Evolutionary conservation across 2,888 invertebrate species (phyloP), one percentile per base, ranked within the genome.

Genomic region (Baccha elongata): DNA sequence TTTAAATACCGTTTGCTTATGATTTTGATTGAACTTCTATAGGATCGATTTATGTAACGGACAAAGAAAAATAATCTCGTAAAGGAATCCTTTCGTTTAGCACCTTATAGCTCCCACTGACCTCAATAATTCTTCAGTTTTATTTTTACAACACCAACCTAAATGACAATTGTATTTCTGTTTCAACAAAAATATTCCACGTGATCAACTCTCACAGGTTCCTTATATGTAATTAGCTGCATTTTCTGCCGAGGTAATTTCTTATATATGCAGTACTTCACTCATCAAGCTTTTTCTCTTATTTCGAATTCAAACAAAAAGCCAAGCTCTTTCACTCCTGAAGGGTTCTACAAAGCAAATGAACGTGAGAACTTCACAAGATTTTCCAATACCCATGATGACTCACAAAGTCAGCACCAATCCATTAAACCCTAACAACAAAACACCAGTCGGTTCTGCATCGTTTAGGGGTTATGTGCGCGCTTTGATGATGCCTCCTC

Each of bases 351-450:
- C 10, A 15, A 32, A 44, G 46, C 52, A 79, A 72, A 79, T 73
- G 46, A 79, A 79, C 78, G 67, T 73, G 78, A 67, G 78, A 73
- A 67, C 73, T 65, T 52, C 50, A 60, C 52, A 62, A 60, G 53
- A 64, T 67, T 32, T 26, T 21, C 48, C 32, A 50, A 32, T 26
- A 42, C n/a, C 35, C 13, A 55, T 55, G 6, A 26, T 2, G 13
- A 26, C 23, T 13, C 32, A 15, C 32, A 23, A 48, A 26, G 40
- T 15, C 40, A 40, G 10, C 19, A 19, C 17, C 10, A 44, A 19
- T 19, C 15, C 3, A 50, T 10, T 15, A 15, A 8, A 21, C 19
- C 4, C n/a, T n/a, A 21, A 46, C 26, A 50, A 37, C 13, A 23
- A 13, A 7, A n/a, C n/a, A 69, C 11, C 10, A 46, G n/a, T 32